phyloP scores from a whole-genome alignment of 1,140 invertebrate species.

The Ceratina japonica region DNA sequence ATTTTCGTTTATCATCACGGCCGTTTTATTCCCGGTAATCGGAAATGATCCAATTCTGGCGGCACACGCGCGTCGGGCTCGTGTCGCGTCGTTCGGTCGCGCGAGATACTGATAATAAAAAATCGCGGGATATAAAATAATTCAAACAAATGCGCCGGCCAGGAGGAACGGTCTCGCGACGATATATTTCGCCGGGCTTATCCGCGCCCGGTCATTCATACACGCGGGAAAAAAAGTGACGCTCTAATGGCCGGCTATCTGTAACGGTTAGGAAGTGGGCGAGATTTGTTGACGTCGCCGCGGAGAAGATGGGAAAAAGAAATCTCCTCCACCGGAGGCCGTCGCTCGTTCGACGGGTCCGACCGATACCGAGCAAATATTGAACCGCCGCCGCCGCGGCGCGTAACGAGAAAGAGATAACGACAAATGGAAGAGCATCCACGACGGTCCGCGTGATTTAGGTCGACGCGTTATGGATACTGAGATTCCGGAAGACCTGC shows the following conservation, averaged over 20 bases:
- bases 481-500: too few relatives aligned
- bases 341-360: conserved; percentile 11
- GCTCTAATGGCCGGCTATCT: conserved; percentile 68
- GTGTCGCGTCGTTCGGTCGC: conserved; percentile 36
- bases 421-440: neutral
- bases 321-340: conserved; percentile 8
- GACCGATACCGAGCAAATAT: conserved; percentile 18
- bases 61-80: neutral
- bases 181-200: conserved; percentile 74
- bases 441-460: neutral
- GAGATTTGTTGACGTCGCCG: conserved; percentile 70
- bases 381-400: neutral
- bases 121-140: conserved; percentile 77
- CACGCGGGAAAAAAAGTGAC: conserved; percentile 71
- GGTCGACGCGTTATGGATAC: too few relatives aligned
- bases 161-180: conserved; percentile 50
- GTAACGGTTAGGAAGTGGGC: conserved; percentile 72
- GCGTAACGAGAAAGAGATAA: neutral
- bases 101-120: conserved; percentile 73
- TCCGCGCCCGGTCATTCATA: conserved; percentile 77
- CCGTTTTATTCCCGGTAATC: neutral
- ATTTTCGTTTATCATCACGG: neutral
- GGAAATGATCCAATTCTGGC: conserved; percentile 22
- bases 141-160: conserved; percentile 75
- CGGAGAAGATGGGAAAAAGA: conserved; percentile 9